phyloP scores from a whole-genome alignment of 2,888 invertebrate genomes.

The Tenthredo amoena region DNA sequence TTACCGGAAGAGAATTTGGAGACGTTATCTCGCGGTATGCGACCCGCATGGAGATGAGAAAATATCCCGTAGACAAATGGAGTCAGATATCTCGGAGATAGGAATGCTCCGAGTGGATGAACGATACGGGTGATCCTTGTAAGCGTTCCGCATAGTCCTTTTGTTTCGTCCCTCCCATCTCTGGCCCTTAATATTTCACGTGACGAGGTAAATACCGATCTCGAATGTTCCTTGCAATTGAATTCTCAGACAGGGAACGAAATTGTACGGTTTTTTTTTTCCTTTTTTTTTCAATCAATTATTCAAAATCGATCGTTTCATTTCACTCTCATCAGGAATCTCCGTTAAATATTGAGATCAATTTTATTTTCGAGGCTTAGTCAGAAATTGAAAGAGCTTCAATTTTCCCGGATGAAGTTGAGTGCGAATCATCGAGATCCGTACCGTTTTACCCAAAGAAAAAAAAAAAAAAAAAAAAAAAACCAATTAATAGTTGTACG shows the following conservation, averaged over 20 bases:
- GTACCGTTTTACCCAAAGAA: neutral
- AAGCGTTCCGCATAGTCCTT: constrained; percentile 14
- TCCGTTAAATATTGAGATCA: neutral
- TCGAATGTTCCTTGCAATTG: constrained; percentile 31
- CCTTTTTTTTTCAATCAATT: neutral
- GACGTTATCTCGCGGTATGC: constrained; percentile 53
- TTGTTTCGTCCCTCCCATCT: constrained; percentile 39
- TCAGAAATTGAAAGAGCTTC: neutral
- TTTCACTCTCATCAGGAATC: neutral
- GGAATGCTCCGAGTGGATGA: constrained; percentile 46
- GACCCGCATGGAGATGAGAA: constrained; percentile 55
- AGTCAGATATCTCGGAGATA: constrained; percentile 52
- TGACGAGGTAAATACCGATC: constrained; percentile 53
- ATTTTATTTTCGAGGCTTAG: neutral
- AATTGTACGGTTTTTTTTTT: neutral
- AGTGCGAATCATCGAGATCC: neutral
- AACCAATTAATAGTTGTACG: constrained; percentile 64
- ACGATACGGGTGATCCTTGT: constrained; percentile 38
- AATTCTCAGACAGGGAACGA: neutral
- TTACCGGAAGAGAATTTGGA: constrained; percentile 31
- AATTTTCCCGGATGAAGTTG: neutral
- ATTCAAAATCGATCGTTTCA: neutral
- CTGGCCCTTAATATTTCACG: constrained; percentile 57
- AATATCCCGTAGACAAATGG: constrained; percentile 56
- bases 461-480: neutral